A percentile compares a stretch with the other conserved stretches of the same genome.
Evolutionary conservation across 2,797 vertebrate species (phyloP).

Genomic region (Girardinus metallicus): DNA sequence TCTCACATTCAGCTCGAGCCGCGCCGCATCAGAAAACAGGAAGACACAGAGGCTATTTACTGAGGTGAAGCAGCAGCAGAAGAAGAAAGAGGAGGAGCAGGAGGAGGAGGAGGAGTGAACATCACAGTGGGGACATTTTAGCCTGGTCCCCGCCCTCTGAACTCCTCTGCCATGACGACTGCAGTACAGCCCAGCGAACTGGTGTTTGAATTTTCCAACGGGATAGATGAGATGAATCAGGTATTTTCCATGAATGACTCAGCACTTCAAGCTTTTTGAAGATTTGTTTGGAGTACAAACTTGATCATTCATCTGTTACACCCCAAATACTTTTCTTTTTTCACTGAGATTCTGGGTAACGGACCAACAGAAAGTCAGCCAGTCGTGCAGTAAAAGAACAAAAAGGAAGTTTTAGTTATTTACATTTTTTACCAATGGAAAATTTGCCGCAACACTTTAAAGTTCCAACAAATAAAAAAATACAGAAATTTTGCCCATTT

Average conservation of each 20-base stretch:
- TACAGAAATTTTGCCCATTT: background rate
- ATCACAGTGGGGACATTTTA: constrained; percentile 44
- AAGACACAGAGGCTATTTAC: constrained; percentile 43
- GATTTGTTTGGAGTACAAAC: constrained; percentile 9
- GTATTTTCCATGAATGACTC: constrained; percentile 62
- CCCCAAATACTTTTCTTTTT: background rate
- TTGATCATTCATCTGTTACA: background rate
- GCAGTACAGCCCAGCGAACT: constrained; percentile 86
- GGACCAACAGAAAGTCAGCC: background rate
- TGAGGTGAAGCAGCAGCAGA: constrained; percentile 38
- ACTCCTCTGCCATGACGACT: constrained; percentile 83
- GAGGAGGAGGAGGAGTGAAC: constrained; percentile 39
- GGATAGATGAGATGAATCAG: constrained; percentile 91
- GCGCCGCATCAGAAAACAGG: constrained; percentile 27
- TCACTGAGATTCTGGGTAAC: background rate
- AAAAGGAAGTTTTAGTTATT: background rate
- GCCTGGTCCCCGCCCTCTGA: constrained; percentile 58
- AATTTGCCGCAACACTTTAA: background rate
- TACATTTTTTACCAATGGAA: background rate
- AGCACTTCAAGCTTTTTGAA: background rate
- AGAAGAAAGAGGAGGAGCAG: constrained; percentile 32
- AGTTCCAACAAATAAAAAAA: background rate
- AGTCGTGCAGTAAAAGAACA: background rate
- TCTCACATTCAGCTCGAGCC: constrained; percentile 26
- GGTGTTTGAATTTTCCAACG: constrained; percentile 90